Evolutionary conservation across 2,888 invertebrate species (phyloP).

Genomic region (Dusona sp.): DNA sequence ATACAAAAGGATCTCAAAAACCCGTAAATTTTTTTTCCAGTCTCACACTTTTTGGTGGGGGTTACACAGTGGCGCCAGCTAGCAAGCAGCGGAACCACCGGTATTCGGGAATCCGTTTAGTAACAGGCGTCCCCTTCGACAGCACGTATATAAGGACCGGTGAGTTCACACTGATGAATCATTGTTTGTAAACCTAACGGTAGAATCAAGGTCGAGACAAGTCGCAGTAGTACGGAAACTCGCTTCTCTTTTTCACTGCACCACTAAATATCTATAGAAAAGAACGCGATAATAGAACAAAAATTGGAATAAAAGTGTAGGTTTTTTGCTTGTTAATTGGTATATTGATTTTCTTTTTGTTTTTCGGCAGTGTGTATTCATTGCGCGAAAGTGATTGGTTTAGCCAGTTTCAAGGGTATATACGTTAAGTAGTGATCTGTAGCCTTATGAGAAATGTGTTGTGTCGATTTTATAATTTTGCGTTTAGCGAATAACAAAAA

Average conservation of each 20-base stretch:
- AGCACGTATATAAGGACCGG: conserved; percentile 34
- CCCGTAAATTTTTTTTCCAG: not conserved
- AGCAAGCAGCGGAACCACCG: conserved; percentile 6
- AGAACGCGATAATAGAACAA: not conserved
- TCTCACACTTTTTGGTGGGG: not conserved
- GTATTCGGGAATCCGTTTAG: not conserved
- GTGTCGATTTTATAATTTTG: not conserved
- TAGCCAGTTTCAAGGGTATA: not conserved
- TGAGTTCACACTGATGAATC: not conserved
- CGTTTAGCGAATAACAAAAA: not conserved
- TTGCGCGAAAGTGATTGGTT: not conserved
- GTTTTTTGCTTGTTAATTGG: not conserved
- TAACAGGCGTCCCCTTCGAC: conserved; percentile 9
- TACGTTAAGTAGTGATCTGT: not conserved
- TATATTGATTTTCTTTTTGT: not conserved
- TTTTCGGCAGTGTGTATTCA: conserved; percentile 2
- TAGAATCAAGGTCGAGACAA: conserved; percentile 1
- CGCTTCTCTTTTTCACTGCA: not conserved
- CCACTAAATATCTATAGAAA: not conserved
- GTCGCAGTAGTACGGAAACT: not conserved
- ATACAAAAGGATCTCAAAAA: not conserved
- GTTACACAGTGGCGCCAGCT: conserved; percentile 10
- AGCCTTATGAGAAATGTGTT: not conserved
- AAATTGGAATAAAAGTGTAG: conserved; percentile 7
- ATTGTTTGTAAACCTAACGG: conserved; percentile 28